A percentile compares a stretch with the other conserved stretches of the same genome.
phyloP scores from a whole-genome alignment of 2,113 vertebrate species.

The Vireo altiloquus region DNA sequence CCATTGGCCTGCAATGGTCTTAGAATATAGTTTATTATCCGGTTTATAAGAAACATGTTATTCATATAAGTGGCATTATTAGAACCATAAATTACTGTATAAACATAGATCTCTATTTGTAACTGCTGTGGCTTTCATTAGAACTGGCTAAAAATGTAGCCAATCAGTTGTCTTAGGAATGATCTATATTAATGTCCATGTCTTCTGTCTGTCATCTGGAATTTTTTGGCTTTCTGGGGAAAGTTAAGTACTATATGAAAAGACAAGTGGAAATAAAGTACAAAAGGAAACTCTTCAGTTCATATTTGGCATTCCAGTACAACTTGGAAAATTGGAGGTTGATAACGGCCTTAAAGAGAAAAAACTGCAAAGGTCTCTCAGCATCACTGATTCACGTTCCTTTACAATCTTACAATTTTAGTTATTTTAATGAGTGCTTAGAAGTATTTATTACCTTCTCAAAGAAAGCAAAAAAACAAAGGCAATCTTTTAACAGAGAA shows the following conservation, averaged over 20 bases:
- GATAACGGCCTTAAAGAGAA: not conserved
- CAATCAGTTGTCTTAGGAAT: not conserved
- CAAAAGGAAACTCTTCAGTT: not conserved
- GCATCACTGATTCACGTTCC: not conserved
- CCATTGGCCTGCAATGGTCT: not conserved
- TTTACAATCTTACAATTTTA: not conserved
- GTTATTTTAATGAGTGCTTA: not conserved
- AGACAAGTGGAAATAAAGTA: not conserved
- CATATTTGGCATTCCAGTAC: not conserved
- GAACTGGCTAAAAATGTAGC: not conserved
- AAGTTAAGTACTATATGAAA: not conserved
- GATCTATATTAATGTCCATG: constrained; percentile 7
- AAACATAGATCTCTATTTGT: constrained; percentile 3
- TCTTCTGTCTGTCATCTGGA: constrained; percentile 16
- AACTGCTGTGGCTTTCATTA: constrained; percentile 21
- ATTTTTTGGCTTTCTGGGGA: not conserved
- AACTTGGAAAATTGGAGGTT: not conserved
- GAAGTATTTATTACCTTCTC: not conserved
- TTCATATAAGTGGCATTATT: constrained; percentile 53
- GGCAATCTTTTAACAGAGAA: not conserved
- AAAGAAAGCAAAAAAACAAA: not conserved
- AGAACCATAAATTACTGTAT: constrained; percentile 39
- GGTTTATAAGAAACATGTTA: constrained; percentile 50
- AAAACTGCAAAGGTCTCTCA: not conserved
- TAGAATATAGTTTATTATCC: constrained; percentile 44